Evolutionary conservation across 2,888 invertebrate genomes (phyloP).

Genomic region (Apamea crenata): DNA sequence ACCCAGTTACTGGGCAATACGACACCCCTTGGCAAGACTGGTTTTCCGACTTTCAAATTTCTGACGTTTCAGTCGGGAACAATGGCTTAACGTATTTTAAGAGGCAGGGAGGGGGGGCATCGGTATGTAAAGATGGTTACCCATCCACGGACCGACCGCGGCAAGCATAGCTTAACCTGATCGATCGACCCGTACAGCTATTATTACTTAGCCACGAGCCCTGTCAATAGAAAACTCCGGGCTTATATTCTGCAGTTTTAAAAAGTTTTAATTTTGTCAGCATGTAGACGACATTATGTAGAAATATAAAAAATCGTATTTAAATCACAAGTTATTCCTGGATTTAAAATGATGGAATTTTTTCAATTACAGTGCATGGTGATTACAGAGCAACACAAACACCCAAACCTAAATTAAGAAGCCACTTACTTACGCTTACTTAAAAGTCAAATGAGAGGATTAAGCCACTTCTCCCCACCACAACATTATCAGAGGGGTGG

Average conservation of each 20-base stretch:
- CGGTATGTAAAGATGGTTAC: too few relatives aligned
- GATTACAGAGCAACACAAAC: slow-evolving; percentile 30
- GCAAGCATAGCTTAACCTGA: neutral
- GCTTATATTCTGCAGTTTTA: too few relatives aligned
- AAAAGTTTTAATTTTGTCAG: neutral
- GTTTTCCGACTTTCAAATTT: neutral
- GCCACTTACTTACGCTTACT: slow-evolving; percentile 58
- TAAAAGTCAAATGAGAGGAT: slow-evolving; percentile 58
- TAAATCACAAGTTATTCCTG: neutral
- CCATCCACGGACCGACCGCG: neutral
- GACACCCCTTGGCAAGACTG: too few relatives aligned
- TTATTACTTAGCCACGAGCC: neutral
- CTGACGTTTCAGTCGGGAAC: neutral
- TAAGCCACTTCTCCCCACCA: slow-evolving; percentile 44
- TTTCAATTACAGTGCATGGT: neutral
- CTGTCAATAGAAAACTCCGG: neutral
- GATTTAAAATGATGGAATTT: neutral
- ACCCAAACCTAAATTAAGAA: slow-evolving; percentile 47
- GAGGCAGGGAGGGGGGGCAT: too few relatives aligned
- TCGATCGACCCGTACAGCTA: neutral
- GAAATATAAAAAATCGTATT: neutral
- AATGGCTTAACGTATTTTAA: too few relatives aligned
- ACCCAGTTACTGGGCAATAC: neutral
- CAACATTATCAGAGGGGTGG: slow-evolving; percentile 49
- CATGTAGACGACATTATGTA: neutral